Base-by-base conservation (phyloP, 2,888 invertebrate species). In the Sclerodermus sp. region DNA sequence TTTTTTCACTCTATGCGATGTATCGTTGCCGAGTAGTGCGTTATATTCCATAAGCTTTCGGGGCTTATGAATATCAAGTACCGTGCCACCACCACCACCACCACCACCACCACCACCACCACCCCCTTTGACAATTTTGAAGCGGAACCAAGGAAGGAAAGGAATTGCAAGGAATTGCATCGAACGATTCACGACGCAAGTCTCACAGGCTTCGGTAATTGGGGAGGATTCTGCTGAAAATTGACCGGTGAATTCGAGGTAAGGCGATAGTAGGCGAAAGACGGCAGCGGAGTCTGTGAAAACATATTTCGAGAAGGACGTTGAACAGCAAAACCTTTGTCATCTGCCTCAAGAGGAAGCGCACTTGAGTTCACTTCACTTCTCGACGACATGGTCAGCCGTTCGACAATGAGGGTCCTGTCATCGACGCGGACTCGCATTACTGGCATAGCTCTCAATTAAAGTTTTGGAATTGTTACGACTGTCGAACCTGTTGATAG, bases 361-460 rank as follows among this genome's bases (percentile, higher is more conserved):
- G 23, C 23, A 8, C 4, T 8, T 5, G 3, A 23, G 4, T 23
- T 23, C 8, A 8, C 23, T n/a, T n/a, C n/a, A 29, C 42, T 45
- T 29, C 50, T 34, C 16, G 42, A 50, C 46, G 43, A 42, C 40
- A 43, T 37, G 57, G 34, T 51, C 55, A 47, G 46, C 47, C 45
- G 52, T 54, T 48, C 60, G 60, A 67, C 67, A 69, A 68, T 64
- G 64, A 66, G 49, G 65, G 62, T 64, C 67, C 66, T 69, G 68
- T 70, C 67, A 66, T 66, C 67, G 64, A 49, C 54, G 56, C 55
- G 55, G 57, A 23, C 53, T 53, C 57, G 62, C 66, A 64, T 67
- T 59, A 54, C 65, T 58, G 61, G 59, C 67, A 62, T 64, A 67
- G 68, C 70, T 68, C 68, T 70, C 67, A 70, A 70, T 70, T 68